Conservation (phyloP, 2,113 vertebrate genomes). For the Eudyptes chrysolophus region DNA sequence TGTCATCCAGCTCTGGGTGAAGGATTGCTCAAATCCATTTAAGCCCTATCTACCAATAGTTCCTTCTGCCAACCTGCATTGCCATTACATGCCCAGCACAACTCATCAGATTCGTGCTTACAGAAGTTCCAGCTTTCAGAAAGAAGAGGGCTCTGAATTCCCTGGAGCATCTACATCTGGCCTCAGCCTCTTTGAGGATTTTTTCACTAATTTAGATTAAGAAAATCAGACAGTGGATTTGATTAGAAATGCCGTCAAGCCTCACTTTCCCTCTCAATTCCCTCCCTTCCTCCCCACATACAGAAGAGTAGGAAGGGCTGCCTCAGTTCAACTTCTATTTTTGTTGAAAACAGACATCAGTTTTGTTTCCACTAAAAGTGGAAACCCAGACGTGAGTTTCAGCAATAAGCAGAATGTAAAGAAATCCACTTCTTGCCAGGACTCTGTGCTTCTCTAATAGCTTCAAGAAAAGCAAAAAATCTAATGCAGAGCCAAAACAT, state of each 20-base stretch:
- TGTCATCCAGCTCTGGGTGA: neutral
- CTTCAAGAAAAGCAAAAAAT: neutral
- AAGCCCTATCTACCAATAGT: neutral
- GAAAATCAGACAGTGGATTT: neutral
- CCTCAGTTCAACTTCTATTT: neutral
- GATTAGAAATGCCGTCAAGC: neutral
- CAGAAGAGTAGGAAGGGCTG: neutral
- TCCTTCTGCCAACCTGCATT: neutral
- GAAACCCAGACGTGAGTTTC: neutral
- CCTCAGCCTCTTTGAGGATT: neutral
- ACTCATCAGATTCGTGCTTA: neutral
- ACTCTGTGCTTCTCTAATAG: neutral
- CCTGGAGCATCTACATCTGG: neutral
- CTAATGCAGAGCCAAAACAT: constrained; percentile 14
- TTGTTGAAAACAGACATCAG: neutral
- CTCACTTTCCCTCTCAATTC: neutral
- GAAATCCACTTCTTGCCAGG: neutral
- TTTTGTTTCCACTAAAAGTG: neutral
- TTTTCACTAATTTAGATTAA: neutral
- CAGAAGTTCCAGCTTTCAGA: neutral
- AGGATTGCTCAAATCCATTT: neutral
- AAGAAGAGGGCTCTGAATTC: neutral
- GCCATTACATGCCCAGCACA: neutral
- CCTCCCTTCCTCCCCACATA: neutral
- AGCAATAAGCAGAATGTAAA: neutral